Base-by-base conservation (phyloP, 2,113 vertebrate genomes). In the Poeciliopsis prolifica region DNA sequence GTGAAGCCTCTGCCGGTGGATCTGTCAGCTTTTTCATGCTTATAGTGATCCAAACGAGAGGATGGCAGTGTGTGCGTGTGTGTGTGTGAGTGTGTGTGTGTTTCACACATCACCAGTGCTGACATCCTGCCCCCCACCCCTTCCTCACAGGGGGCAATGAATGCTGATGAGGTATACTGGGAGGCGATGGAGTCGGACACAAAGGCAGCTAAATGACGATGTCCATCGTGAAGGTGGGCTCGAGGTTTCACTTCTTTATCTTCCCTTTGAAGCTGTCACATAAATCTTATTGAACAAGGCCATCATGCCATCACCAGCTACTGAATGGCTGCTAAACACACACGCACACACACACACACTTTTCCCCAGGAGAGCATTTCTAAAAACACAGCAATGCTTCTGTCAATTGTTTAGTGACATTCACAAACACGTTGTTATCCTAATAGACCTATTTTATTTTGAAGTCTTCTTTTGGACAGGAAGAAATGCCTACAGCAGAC, bases 31-130 rank as follows among this genome's bases (percentile, higher is more conserved):
- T 79, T 79, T 87, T 66, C 83, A 80, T 90, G 72, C 72, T 78
- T 87, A 82, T 86, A 92, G 92, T 88, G 90, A 91, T 88, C 89
- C 79, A 91, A 79, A 92, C 91, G 85, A 89, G 65, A 67, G 61
- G 14, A 68, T 37, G 70, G 58, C 9, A 26, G 67, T 66, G 66
- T 26, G 3, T 68, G 35, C 11, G 35, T 11, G 35, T 37, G 35
- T 35, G 35, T 37, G 35, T 37, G 28, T 28, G 28, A 28, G 28
- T 28, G 28, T 28, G 9, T 37, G 9, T 37, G 9, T 66, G 68
- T 22, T 65, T 78, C 73, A 40, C 64, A 66, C 69, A 79, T n/a
- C 61, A 67, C 40, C 54, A n/a, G 44, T 83, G 76, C 75, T 78
- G 78, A 81, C 76, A 78, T 12, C 35, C 35, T 37, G 10, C 35